A percentile compares a stretch with the other conserved stretches of the same genome.
These are phyloP conservation scores for Callithrix jacchus DNA, from an alignment of 2,113 vertebrate species.

Conservation along the genomic window DNA sequence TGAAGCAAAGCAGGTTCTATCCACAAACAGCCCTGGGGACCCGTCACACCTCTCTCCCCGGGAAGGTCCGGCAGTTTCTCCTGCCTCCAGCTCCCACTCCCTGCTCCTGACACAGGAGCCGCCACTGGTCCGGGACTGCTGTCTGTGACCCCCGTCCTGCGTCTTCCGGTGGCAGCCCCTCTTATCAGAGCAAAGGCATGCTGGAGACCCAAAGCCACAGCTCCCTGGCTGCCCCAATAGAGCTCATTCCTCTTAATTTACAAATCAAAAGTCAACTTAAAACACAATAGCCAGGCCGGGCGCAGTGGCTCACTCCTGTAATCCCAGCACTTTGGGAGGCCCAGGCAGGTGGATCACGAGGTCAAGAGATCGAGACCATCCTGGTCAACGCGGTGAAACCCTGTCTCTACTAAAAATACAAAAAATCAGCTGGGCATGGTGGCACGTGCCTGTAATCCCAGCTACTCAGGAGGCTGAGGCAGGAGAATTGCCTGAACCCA, in stretches of 20 bases:
- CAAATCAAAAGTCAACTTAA: background rate
- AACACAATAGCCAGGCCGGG: accelerated
- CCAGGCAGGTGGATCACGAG: no score
- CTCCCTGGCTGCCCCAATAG: accelerated
- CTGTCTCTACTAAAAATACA: no score
- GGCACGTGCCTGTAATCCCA: no score
- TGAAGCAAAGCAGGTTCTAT: accelerated
- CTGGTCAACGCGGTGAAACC: no score
- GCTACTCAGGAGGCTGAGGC: no score
- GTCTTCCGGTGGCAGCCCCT: accelerated
- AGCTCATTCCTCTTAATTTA: background rate
- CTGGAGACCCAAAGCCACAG: accelerated
- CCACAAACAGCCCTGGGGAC: accelerated
- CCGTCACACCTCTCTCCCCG: accelerated
- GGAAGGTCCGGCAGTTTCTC: accelerated
- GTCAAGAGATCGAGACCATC: no score
- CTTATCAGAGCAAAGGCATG: no score
- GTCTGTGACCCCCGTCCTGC: accelerated
- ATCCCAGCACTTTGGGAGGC: no score
- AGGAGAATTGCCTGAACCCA: no score
- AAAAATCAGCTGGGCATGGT: no score
- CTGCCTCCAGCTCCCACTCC: accelerated
- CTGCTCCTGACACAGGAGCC: background rate
- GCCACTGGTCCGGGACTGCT: background rate
- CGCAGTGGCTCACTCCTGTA: no score